Base-by-base conservation (phyloP, 2,888 invertebrate species). In the Polydrusus pterygomalis region DNA sequence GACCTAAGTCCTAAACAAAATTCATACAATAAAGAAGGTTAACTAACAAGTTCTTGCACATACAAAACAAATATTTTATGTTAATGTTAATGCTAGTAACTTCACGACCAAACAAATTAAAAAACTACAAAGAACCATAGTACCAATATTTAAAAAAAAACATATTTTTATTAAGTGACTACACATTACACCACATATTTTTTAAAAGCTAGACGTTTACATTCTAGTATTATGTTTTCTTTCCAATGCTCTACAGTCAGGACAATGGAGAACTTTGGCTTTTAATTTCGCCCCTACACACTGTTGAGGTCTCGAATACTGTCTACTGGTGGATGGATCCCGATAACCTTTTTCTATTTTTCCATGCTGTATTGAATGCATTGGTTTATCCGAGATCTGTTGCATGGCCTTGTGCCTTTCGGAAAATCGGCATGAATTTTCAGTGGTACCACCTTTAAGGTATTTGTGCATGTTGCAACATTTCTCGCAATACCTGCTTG, bases 401-500 rank as follows among this genome's bases (percentile, higher is more conserved):
- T 20, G 15, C 17, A 17, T 30, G 10, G 51, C 8, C 18, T 67
- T 30, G 9, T 25, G 38, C 18, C 67, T 49, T 2, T 49, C 34
- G 10, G 67, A 51, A 45, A 47, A 60, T 18, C 58, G 15, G 34
- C 17, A 17, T 60, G 17, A 10, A 60, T 17, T 38, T 11, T 54
- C 13, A 3, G 47, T 13, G 0, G 30, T n/a, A 10, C 18, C 38
- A n/a, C 20, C 51, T 38, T 51, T 63, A 11, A 58, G n/a, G 2
- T 40, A 38, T 40, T 63, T 38, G 40, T 68, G 70, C n/a, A 71
- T 10, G 17, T 49, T 68, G 47, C 68, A 64, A 56, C 75, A 77
- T 18, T 63, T 58, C 10, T 51, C 15, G 54, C 77, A 77, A 56
- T 74, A 74, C 11, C 71, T n/a, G n/a, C n/a, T 30, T 3, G 77